Conservation (phyloP, 2,797 vertebrate species). For the Lepidocolaptes lacrymiger region DNA sequence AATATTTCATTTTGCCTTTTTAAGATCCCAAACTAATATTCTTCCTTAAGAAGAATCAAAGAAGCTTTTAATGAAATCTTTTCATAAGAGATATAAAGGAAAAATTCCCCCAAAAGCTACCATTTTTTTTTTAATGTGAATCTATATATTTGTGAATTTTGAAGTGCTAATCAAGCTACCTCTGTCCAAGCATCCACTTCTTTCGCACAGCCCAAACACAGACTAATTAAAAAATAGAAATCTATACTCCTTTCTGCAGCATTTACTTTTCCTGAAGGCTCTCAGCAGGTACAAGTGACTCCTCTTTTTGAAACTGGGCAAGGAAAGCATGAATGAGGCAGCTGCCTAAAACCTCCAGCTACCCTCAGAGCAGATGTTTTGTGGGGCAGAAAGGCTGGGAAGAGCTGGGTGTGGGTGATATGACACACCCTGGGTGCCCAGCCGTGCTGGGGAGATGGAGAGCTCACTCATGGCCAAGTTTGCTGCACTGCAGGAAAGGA, state of each 20-base stretch:
- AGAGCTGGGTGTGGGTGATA: accelerated
- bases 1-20: not conserved
- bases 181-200: accelerated
- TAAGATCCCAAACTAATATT: not conserved
- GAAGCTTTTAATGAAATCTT: not conserved
- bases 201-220: not conserved
- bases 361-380: accelerated
- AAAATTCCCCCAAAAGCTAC: not conserved
- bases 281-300: not conserved
- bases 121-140: not conserved
- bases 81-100: not conserved
- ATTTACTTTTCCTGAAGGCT: not conserved
- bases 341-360: not conserved
- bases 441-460: accelerated
- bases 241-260: not conserved
- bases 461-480: not conserved
- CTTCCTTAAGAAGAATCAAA: not conserved
- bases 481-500: accelerated
- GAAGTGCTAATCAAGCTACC: not conserved
- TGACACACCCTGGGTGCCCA: not conserved
- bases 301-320: not conserved
- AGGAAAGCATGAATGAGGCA: not conserved
- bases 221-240: not conserved
- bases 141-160: not conserved
- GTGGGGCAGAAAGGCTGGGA: not conserved